Evolutionary conservation across 2,888 invertebrate species (phyloP).

Genomic region (Drosophila pullipes): DNA sequence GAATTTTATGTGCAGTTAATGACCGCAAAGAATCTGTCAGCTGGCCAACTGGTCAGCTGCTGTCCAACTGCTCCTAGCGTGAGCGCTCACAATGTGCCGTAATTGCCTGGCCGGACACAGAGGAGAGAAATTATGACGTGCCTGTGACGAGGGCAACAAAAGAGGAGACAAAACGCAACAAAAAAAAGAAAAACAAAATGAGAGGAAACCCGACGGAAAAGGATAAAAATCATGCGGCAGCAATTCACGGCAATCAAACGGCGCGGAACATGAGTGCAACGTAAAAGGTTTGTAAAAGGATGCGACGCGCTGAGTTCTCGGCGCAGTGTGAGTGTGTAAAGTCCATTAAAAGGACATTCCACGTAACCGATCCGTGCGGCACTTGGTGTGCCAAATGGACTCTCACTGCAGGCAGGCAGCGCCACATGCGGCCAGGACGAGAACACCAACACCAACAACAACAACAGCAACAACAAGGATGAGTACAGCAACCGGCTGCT

Average conservation of each 20-base stretch:
- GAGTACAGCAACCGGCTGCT: constrained; percentile 35
- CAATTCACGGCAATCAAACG: constrained; percentile 80
- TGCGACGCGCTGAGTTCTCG: constrained; percentile 41
- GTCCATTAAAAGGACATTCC: constrained; percentile 81
- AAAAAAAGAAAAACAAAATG: background rate
- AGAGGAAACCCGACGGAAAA: constrained; percentile 41
- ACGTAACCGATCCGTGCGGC: constrained; percentile 76
- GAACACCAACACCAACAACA: constrained; percentile 12
- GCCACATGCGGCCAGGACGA: constrained; percentile 66
- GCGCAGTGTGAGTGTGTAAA: constrained; percentile 66
- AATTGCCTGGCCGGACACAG: constrained; percentile 55
- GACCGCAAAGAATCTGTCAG: constrained; percentile 54
- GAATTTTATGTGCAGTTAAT: constrained; percentile 31
- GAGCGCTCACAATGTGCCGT: constrained; percentile 39
- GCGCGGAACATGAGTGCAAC: constrained; percentile 73
- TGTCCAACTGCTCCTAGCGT: constrained; percentile 26
- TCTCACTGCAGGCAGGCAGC: constrained; percentile 59
- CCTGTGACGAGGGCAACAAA: constrained; percentile 60
- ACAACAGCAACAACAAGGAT: constrained; percentile 26
- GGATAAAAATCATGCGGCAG: constrained; percentile 78
- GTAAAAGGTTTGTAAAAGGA: constrained; percentile 77
- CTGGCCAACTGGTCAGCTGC: constrained; percentile 64
- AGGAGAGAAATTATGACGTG: constrained; percentile 57
- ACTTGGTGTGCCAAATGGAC: constrained; percentile 70
- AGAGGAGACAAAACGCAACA: constrained; percentile 6